Conservation (phyloP, 2,888 invertebrate species). For the Lamproptera curius region DNA sequence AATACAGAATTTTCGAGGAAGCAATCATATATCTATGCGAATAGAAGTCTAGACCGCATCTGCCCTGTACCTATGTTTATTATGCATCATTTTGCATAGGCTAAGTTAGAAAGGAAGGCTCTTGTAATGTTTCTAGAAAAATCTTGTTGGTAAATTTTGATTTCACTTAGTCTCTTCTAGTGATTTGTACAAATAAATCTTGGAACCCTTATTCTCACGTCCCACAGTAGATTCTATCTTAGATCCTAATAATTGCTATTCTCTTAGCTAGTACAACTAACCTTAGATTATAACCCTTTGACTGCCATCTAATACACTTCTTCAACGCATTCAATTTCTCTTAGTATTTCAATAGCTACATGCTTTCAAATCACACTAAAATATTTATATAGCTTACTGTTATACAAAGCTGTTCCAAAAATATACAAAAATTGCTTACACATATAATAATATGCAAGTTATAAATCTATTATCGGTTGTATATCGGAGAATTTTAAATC, state of each 20-base stretch:
- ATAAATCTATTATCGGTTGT: background rate
- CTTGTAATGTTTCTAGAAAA: slow-evolving; percentile 46
- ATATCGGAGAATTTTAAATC: background rate
- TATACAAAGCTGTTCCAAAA: background rate
- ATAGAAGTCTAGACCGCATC: slow-evolving; percentile 24
- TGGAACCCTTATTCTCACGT: slow-evolving; percentile 73
- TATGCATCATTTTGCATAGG: slow-evolving; percentile 31
- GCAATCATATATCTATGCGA: slow-evolving; percentile 23
- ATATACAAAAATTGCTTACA: background rate
- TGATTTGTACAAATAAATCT: slow-evolving; percentile 63
- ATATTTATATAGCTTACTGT: background rate
- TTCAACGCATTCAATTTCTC: background rate
- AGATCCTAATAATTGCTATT: slow-evolving; percentile 39
- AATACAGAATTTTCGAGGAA: slow-evolving; percentile 28
- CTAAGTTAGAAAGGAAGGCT: slow-evolving; percentile 40
- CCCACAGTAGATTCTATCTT: slow-evolving; percentile 56
- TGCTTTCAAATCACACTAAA: slow-evolving; percentile 2
- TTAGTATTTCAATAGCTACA: background rate
- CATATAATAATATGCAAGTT: too few species aligned
- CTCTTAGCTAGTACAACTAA: slow-evolving; percentile 23
- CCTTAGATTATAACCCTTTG: slow-evolving; percentile 20
- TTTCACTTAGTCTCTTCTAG: slow-evolving; percentile 44
- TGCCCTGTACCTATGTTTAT: slow-evolving; percentile 20
- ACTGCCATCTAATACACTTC: background rate
- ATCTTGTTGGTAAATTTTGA: slow-evolving; percentile 47